Evolutionary conservation across 1,140 invertebrate genomes (phyloP), one percentile per base, ranked within the genome.

Genomic region (Drosophila pruinosa): DNA sequence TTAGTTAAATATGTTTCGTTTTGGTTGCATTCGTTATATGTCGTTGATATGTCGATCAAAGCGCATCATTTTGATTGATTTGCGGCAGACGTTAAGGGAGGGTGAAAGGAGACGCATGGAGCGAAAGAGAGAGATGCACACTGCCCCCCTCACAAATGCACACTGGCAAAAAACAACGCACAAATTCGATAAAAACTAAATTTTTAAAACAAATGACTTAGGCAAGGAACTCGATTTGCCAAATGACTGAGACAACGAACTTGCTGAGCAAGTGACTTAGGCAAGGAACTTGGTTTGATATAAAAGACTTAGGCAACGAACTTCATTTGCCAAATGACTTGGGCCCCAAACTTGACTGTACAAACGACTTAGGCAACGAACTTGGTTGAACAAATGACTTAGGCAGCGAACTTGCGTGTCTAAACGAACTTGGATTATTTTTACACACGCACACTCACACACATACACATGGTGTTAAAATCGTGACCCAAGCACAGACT

Each of bases 11-110:
- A 73, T 75, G 57, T 78, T 68, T 52, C 39, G 41, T 41, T 75
- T 48, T 12, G 62, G 21, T 14, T 12, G 62, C 57, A 67, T 75
- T 75, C 63, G 56, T 75, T 68, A 67, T 52, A 75, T 61, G 75
- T 62, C 52, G 62, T 59, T 68, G 56, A 59, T 72, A 53, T 72
- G 69, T 67, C 63, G 54, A 65, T 81, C 75, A 70, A 78, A 67
- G 80, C 80, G 80, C 80, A 85, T 85, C 80, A 85, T 31, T 77
- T 85, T 85, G 80, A 85, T 85, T 85, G 80, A 85, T 83, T 83
- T 75, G 75, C 72, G 68, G 79, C 80, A 83, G 80, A 83, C 63
- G 54, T 31, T 39, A 31, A 10, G 34, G 24, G 28, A 10, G 61
- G 5, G 54, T 21, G 17, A 26, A 10, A 5, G 34, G 0, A 10